Conservation (phyloP, 2,888 invertebrate species). For the Cybosia mesomella region DNA sequence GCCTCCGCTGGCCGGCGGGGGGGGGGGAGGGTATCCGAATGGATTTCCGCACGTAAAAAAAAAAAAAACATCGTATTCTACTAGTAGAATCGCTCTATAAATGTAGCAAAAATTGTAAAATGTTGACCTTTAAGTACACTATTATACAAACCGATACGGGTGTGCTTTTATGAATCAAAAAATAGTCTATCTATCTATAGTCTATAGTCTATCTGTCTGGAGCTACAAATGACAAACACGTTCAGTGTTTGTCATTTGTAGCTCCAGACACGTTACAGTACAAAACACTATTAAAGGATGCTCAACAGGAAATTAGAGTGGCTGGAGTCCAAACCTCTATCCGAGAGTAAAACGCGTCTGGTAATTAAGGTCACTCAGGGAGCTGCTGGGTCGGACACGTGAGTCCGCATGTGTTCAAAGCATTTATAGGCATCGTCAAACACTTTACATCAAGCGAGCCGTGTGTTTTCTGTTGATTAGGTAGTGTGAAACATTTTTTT, state of each 20-base stretch:
- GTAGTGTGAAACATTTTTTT: no score
- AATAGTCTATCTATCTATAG: no score
- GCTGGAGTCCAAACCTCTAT: neutral
- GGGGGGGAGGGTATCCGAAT: no score
- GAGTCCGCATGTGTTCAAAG: neutral
- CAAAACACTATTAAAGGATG: neutral
- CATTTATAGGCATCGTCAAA: neutral
- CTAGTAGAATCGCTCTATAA: neutral
- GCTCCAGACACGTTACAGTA: neutral
- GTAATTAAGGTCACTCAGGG: neutral
- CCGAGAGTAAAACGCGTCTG: neutral
- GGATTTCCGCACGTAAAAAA: no score
- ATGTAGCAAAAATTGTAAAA: neutral
- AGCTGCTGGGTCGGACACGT: neutral
- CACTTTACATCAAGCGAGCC: no score
- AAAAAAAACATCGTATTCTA: slow-evolving; percentile 42
- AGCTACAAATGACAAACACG: no score
- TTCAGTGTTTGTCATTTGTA: neutral
- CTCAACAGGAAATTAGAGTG: neutral
- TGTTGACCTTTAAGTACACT: slow-evolving; percentile 20
- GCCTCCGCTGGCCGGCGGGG: no score
- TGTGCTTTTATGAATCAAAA: slow-evolving; percentile 8
- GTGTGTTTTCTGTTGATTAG: no score
- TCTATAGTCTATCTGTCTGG: no score
- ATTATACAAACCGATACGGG: slow-evolving; percentile 28